phyloP scores from a whole-genome alignment of 2,888 invertebrate species.

The Protula sp. region DNA sequence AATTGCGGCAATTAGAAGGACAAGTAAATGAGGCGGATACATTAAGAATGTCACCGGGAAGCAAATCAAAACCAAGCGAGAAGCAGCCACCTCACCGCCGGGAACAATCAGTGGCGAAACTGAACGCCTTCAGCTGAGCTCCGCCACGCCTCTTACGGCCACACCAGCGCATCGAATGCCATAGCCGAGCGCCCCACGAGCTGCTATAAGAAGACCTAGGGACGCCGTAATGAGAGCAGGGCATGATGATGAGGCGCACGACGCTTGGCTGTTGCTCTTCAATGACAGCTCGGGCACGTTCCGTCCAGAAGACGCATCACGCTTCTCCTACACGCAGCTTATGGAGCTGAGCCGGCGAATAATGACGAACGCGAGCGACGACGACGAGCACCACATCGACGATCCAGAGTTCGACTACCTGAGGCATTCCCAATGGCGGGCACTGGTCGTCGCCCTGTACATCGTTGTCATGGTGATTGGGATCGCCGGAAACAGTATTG shows the following conservation, averaged over 20 bases:
- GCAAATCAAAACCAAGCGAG: too few species aligned
- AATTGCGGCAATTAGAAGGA: too few species aligned
- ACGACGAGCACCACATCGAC: constrained; percentile 18
- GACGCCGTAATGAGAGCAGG: neutral
- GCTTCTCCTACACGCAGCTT: neutral
- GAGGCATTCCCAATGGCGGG: constrained; percentile 34
- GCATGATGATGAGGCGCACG: neutral
- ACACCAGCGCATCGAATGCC: too few species aligned
- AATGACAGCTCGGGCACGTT: neutral
- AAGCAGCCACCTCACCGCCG: too few species aligned
- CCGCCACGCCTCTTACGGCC: too few species aligned
- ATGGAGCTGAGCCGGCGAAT: constrained; percentile 6
- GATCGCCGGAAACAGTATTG: constrained; percentile 41
- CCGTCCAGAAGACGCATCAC: neutral
- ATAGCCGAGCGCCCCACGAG: too few species aligned
- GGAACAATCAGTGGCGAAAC: too few species aligned
- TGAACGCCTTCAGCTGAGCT: too few species aligned
- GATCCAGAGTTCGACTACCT: constrained; percentile 37
- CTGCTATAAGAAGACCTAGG: too few species aligned
- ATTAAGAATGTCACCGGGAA: too few species aligned
- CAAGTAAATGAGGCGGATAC: too few species aligned
- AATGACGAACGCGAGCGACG: constrained; percentile 26
- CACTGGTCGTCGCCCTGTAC: constrained; percentile 37
- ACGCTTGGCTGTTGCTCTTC: neutral
- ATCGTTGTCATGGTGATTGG: constrained; percentile 41